phyloP scores from a whole-genome alignment of 2,113 vertebrate species.

The Antigone vipio region DNA sequence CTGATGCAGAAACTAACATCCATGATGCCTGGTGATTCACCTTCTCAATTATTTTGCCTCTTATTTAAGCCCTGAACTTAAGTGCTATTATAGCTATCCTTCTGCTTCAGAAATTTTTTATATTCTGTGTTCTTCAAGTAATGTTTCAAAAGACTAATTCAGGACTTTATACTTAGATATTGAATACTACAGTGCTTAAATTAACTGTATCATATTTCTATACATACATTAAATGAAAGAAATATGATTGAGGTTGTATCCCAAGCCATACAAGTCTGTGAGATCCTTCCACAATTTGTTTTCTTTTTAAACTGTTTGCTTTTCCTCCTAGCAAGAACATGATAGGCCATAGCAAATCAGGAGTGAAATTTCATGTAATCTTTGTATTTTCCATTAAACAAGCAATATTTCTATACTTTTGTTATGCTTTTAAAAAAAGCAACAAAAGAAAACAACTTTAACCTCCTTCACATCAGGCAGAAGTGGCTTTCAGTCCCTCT shows the following conservation, averaged over 20 bases:
- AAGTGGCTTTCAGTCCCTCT: not conserved
- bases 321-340: not conserved
- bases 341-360: not conserved
- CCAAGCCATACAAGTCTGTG: not conserved
- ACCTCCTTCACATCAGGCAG: not conserved
- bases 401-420: not conserved
- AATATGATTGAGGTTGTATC: not conserved
- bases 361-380: not conserved
- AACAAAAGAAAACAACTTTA: not conserved
- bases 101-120: not conserved
- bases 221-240: not conserved
- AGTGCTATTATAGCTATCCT: not conserved
- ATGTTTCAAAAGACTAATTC: not conserved
- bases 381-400: not conserved
- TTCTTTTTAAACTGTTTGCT: not conserved
- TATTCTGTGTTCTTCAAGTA: not conserved
- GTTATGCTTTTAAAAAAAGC: not conserved
- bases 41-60: not conserved
- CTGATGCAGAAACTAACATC: not conserved
- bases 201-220: not conserved
- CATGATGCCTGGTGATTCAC: not conserved
- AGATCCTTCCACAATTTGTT: not conserved
- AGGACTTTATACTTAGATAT: not conserved
- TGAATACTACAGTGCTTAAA: not conserved
- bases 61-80: not conserved